Percentiles rank a stretch among this genome's conserved stretches.
Evolutionary conservation across 37 sponge, comb jelly and placozoan genomes (phyloP).

Genomic region (Geodia barretti): DNA sequence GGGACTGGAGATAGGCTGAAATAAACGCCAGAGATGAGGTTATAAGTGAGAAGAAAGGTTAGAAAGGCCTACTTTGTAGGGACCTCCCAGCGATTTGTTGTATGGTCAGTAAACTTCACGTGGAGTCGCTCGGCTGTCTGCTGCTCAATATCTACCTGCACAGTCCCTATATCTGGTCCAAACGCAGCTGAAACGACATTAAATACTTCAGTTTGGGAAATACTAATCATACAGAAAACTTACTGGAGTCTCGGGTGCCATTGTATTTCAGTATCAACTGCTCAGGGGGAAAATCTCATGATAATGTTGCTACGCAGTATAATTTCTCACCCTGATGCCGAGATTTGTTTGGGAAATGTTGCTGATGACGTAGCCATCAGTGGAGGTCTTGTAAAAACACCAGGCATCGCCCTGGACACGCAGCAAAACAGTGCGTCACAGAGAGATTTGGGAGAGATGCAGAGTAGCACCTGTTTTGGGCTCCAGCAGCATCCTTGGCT

Average conservation of each 20-base stretch:
- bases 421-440: too few species aligned
- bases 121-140: slow-evolving; percentile 76
- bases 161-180: slow-evolving; percentile 63
- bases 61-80: slow-evolving; percentile 53
- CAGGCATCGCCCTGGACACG: slow-evolving; percentile 27
- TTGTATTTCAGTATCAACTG: slow-evolving; percentile 4
- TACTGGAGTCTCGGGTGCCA: not conserved
- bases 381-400: slow-evolving; percentile 51
- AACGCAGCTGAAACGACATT: slow-evolving; percentile 27
- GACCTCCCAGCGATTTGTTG: slow-evolving; percentile 84
- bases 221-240: not conserved
- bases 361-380: slow-evolving; percentile 21
- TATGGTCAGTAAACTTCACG: slow-evolving; percentile 87
- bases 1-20: slow-evolving; percentile 53
- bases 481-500: slow-evolving; percentile 79
- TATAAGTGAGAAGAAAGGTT: not conserved
- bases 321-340: slow-evolving; percentile 44
- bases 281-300: not conserved
- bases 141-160: slow-evolving; percentile 53
- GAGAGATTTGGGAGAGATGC: not conserved
- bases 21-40: not conserved
- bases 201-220: too few species aligned
- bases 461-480: slow-evolving; percentile 17
- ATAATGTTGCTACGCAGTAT: not conserved
- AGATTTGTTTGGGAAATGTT: slow-evolving; percentile 7